Conservation (phyloP, 2,888 invertebrate species). For the Netelia virgata region DNA sequence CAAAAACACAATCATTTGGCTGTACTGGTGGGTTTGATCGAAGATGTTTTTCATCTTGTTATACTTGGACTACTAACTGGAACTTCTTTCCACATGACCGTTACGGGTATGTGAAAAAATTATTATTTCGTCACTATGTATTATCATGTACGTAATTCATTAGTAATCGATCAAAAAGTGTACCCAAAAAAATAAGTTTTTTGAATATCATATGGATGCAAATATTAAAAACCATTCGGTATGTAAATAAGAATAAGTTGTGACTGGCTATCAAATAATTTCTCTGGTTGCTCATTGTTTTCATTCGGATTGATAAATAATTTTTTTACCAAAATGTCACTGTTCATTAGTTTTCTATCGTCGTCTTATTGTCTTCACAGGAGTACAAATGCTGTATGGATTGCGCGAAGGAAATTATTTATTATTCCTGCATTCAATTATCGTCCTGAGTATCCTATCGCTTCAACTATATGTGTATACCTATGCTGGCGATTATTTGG, state of each 20-base stretch:
- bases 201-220: no score
- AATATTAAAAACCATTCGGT: no score
- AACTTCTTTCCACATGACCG: conserved; percentile 23
- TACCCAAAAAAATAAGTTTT: no score
- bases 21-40: conserved; percentile 7
- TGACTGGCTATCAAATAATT: no score
- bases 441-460: conserved; percentile 14
- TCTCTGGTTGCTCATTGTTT: no score
- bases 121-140: not conserved
- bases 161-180: not conserved
- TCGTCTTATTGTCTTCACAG: conserved; percentile 3
- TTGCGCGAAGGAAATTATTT: conserved; percentile 16
- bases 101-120: conserved; percentile 19
- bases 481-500: conserved; percentile 40
- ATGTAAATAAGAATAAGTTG: no score
- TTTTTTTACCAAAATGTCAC: no score
- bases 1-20: conserved; percentile 19
- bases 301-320: no score
- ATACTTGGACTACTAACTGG: conserved; percentile 36
- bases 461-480: conserved; percentile 33
- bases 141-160: not conserved
- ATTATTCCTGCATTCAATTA: not conserved
- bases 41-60: conserved; percentile 37
- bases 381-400: conserved; percentile 22
- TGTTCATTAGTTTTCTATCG: not conserved